phyloP scores from a whole-genome alignment of 2,888 invertebrate species.

The Micoletzkya japonica region DNA sequence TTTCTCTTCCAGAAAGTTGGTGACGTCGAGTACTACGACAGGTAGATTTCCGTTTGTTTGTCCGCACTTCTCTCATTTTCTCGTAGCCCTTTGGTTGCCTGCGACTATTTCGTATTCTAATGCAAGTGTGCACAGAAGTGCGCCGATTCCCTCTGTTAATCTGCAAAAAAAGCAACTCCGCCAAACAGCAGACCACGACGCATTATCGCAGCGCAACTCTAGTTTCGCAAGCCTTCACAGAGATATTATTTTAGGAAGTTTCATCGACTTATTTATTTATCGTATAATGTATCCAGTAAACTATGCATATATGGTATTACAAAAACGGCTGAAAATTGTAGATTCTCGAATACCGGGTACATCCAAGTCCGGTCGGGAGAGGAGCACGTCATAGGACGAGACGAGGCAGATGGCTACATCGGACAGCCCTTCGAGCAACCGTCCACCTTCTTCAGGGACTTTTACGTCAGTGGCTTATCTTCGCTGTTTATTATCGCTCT shows the following conservation, averaged over 20 bases:
- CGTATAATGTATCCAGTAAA: no score
- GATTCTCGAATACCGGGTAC: slow-evolving; percentile 48
- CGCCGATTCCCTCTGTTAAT: no score
- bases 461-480: slow-evolving; percentile 39
- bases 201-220: background rate
- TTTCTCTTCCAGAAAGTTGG: slow-evolving; percentile 43
- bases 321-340: no score
- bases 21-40: slow-evolving; percentile 42
- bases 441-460: slow-evolving; percentile 41
- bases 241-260: no score
- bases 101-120: no score
- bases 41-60: background rate
- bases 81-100: no score
- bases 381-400: slow-evolving; percentile 35
- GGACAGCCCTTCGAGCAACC: slow-evolving; percentile 45
- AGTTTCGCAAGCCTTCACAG: background rate
- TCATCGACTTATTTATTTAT: no score
- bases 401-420: slow-evolving; percentile 47
- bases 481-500: background rate
- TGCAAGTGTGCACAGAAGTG: no score
- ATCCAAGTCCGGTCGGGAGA: slow-evolving; percentile 32
- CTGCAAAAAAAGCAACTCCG: background rate
- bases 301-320: no score
- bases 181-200: background rate
- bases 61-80: no score